A percentile compares a stretch with the other conserved stretches of the same genome.
These are phyloP conservation scores for Lineus longissimus DNA, from an alignment of 1,140 invertebrate genomes.

Conservation along the genomic window DNA sequence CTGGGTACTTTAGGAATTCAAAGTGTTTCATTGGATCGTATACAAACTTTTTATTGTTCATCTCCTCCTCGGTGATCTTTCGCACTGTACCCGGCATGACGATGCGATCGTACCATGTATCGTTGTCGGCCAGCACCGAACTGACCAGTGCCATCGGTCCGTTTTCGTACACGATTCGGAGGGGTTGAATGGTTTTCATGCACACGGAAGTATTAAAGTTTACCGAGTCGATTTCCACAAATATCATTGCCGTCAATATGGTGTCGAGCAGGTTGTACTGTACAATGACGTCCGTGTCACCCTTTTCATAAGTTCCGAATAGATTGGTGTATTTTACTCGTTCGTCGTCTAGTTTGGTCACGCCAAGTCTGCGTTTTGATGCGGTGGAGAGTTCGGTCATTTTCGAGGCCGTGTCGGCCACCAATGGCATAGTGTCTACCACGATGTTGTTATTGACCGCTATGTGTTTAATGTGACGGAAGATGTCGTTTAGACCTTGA, in stretches of 20 bases:
- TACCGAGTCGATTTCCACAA: neutral
- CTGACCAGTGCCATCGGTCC: neutral
- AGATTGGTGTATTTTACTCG: slow-evolving; percentile 1
- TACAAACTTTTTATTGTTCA: neutral
- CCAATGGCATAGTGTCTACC: slow-evolving; percentile 1
- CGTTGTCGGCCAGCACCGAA: neutral
- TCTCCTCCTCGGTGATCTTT: neutral
- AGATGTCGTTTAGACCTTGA: slow-evolving; percentile 3
- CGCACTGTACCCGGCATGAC: neutral
- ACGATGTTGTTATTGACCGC: neutral
- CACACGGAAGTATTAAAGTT: neutral
- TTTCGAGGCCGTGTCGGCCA: neutral
- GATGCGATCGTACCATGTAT: neutral
- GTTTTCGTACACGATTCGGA: neutral
- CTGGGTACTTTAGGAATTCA: neutral
- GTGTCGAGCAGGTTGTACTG: slow-evolving; percentile 1
- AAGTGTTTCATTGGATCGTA: neutral
- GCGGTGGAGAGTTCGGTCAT: neutral
- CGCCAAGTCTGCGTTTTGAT: neutral
- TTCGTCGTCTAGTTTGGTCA: neutral
- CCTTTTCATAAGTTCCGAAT: neutral
- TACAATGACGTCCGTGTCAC: neutral
- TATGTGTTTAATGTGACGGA: neutral
- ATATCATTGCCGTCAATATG: neutral
- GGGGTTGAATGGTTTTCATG: neutral